Evolutionary conservation across 2,888 invertebrate genomes (phyloP).

Genomic region (Orthosia incerta): DNA sequence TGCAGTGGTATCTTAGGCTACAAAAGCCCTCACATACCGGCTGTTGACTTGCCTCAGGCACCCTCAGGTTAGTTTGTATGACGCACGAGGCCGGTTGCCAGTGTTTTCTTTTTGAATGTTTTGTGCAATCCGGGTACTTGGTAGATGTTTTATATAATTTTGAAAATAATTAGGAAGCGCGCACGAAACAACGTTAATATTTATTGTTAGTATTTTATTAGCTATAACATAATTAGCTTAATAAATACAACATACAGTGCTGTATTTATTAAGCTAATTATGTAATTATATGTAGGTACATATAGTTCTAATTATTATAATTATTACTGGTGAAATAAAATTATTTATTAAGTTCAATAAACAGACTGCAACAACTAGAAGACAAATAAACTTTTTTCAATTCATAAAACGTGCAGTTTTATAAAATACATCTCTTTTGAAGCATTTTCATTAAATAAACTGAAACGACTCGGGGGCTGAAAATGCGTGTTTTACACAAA

Average conservation of each 20-base stretch:
- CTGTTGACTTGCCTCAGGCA: constrained; percentile 13
- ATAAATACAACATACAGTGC: too few species aligned
- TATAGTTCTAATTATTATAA: too few species aligned
- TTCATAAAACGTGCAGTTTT: not conserved
- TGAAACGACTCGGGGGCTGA: not conserved
- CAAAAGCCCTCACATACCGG: constrained; percentile 15
- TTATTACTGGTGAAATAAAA: not conserved
- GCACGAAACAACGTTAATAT: not conserved
- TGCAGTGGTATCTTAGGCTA: too few species aligned
- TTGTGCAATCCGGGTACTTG: constrained; percentile 15
- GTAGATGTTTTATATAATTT: constrained; percentile 22
- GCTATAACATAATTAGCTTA: too few species aligned
- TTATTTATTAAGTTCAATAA: not conserved
- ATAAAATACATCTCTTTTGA: not conserved
- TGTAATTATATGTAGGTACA: too few species aligned
- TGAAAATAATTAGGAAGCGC: constrained; percentile 8
- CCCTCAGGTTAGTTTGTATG: constrained; percentile 18
- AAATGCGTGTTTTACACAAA: constrained; percentile 4
- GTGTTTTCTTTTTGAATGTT: constrained; percentile 11
- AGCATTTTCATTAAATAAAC: constrained; percentile 1
- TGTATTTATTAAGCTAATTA: too few species aligned
- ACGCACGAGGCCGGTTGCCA: constrained; percentile 19
- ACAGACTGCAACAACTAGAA: not conserved
- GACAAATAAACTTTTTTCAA: not conserved
- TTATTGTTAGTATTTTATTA: not conserved